Evolutionary conservation across 2,113 vertebrate genomes (phyloP).

Genomic region (Callocephalon fimbriatum): DNA sequence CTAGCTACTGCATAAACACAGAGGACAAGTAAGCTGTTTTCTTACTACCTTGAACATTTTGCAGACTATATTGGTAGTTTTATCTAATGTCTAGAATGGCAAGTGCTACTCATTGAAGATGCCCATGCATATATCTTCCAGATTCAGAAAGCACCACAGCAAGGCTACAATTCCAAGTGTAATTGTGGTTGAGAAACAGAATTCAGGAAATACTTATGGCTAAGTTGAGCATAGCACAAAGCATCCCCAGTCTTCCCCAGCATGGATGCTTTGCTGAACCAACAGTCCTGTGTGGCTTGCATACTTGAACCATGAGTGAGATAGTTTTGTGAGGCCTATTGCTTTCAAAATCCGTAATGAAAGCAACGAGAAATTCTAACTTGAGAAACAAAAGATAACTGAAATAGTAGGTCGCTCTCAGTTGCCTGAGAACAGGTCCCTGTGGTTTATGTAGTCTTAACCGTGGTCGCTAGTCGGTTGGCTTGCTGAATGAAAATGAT

Average conservation of each 20-base stretch:
- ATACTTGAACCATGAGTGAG: neutral
- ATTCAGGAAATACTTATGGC: neutral
- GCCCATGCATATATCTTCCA: neutral
- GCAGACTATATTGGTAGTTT: neutral
- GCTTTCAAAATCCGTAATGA: neutral
- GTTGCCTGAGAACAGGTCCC: neutral
- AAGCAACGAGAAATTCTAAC: neutral
- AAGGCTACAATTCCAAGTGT: neutral
- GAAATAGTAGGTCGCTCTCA: neutral
- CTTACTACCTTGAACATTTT: neutral
- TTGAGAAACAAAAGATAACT: neutral
- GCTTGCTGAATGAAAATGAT: neutral
- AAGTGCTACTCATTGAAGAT: neutral
- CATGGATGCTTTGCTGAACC: neutral
- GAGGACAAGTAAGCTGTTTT: neutral
- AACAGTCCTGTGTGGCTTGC: neutral
- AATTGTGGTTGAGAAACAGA: neutral
- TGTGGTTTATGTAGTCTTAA: neutral
- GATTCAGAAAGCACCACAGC: neutral
- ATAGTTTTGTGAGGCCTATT: neutral
- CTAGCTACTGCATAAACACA: neutral
- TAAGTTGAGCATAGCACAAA: accelerated
- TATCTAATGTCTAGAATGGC: neutral
- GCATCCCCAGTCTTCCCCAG: neutral
- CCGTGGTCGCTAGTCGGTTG: accelerated